These are phyloP conservation scores for Drosophila atripex DNA, from an alignment of 2,888 invertebrate genomes.

Conservation along the genomic window DNA sequence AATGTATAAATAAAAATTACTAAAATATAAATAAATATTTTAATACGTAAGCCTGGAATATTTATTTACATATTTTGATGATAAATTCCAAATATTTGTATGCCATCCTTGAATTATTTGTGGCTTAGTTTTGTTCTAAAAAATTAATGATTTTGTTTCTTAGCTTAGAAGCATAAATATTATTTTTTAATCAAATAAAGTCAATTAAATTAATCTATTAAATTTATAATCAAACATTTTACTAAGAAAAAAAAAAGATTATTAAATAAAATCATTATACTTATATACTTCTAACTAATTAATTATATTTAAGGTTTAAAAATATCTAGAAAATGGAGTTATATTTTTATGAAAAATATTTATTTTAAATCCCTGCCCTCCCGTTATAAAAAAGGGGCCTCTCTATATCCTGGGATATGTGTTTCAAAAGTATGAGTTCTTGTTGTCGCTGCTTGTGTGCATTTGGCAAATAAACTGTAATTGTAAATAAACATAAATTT, in stretches of 20 bases:
- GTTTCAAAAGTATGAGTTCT: slow-evolving; percentile 9
- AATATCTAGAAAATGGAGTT: too few relatives aligned
- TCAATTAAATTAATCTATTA: too few relatives aligned
- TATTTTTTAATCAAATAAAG: too few relatives aligned
- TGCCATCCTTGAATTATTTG: neutral
- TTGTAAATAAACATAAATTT: slow-evolving; percentile 80
- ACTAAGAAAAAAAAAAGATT: too few relatives aligned
- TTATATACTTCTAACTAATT: too few relatives aligned
- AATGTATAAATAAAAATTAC: neutral
- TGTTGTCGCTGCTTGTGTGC: slow-evolving; percentile 28
- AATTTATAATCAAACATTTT: too few relatives aligned
- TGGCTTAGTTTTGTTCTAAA: neutral
- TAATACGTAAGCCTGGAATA: slow-evolving; percentile 1
- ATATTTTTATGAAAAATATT: too few relatives aligned
- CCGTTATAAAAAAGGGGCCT: too few relatives aligned
- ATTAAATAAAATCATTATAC: too few relatives aligned
- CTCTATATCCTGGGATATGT: neutral
- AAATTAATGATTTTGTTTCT: too few relatives aligned
- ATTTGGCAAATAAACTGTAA: slow-evolving; percentile 69
- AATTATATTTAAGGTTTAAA: neutral
- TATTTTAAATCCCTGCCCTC: too few relatives aligned
- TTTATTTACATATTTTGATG: slow-evolving; percentile 5
- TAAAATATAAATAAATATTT: slow-evolving; percentile 5
- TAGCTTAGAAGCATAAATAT: too few relatives aligned
- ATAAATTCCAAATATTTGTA: slow-evolving; percentile 12